phyloP scores from a whole-genome alignment of 2,888 invertebrate species.

The Pyrrhosoma nymphula region DNA sequence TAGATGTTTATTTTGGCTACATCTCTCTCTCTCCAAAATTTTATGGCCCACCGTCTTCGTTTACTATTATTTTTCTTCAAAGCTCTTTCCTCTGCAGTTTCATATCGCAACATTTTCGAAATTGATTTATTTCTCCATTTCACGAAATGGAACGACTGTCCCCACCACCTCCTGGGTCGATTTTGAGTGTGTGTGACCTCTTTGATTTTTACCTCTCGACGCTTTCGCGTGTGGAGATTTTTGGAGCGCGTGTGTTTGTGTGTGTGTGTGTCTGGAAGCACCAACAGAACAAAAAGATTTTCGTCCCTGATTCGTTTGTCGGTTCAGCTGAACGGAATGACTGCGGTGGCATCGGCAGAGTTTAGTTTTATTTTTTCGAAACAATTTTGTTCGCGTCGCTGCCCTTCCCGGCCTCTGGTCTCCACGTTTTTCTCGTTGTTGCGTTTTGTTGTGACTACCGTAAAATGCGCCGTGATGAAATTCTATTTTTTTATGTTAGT shows the following conservation, averaged over 20 bases:
- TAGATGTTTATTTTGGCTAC: background rate
- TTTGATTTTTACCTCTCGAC: conserved; percentile 48
- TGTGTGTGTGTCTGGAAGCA: background rate
- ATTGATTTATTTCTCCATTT: conserved; percentile 56
- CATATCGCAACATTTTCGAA: conserved; percentile 34
- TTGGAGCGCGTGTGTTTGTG: background rate
- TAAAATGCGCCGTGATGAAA: conserved; percentile 26
- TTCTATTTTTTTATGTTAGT: background rate
- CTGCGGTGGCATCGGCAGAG: conserved; percentile 38
- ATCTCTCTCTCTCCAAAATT: background rate
- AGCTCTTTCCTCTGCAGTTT: background rate
- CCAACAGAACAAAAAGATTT: conserved; percentile 9
- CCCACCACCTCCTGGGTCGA: conserved; percentile 20
- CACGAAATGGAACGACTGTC: conserved; percentile 40
- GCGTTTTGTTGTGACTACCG: conserved; percentile 13
- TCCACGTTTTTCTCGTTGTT: background rate
- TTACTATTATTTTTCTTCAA: background rate
- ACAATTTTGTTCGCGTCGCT: conserved; percentile 45
- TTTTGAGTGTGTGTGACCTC: background rate
- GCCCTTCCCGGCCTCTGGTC: background rate
- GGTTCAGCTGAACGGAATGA: conserved; percentile 66
- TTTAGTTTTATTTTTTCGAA: conserved; percentile 37
- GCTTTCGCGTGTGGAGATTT: conserved; percentile 49
- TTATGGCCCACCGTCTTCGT: background rate
- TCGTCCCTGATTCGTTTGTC: conserved; percentile 61